Evolutionary conservation across 2,888 invertebrate species (phyloP), one percentile per base, ranked within the genome.

Genomic region (Geophilus truncorum): DNA sequence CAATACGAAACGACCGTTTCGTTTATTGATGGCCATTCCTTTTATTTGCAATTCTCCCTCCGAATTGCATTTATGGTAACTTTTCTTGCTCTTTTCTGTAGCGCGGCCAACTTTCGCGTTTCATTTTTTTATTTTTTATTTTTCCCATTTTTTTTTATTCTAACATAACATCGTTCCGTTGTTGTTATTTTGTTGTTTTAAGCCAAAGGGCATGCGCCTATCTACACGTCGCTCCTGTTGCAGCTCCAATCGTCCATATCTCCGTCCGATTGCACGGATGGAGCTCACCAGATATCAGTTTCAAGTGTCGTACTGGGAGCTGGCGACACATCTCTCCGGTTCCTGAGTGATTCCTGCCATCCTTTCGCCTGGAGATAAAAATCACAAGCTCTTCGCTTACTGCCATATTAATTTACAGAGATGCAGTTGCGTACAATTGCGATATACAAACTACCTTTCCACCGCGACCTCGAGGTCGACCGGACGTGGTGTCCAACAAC

Each of bases 231-330:
- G 77, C 77, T 32, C 77, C 77, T 18, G 36, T 77, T 36, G 77
- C 36, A 77, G 12, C 77, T 34, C 28, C 70, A 70, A 70, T 70
- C 70, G 70, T 70, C 70, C 70, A n/a, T 70, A 70, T 70, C 70
- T 70, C 28, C 70, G 70, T 70, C 70, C 70, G 70, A 70, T 70
- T 70, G 70, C 70, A 28, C 70, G 70, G 70, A 70, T 70, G 70
- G 70, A 23, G 70, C 70, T 70, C 25, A 70, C 25, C 77, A 77
- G 77, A 77, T 77, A 77, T 77, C 77, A 77, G 77, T 77, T 77
- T 77, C 77, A 77, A 77, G 77, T 77, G 77, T 77, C 77, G 77
- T 77, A 34, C 77, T 77, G 77, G 77, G 77, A 77, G 36, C 77
- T 77, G 77, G 77, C 77, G 77, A 77, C 77, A 77, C 36, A 32